These are phyloP conservation scores for Cotesia congregata DNA, from an alignment of 2,888 invertebrate species.

Conservation along the genomic window DNA sequence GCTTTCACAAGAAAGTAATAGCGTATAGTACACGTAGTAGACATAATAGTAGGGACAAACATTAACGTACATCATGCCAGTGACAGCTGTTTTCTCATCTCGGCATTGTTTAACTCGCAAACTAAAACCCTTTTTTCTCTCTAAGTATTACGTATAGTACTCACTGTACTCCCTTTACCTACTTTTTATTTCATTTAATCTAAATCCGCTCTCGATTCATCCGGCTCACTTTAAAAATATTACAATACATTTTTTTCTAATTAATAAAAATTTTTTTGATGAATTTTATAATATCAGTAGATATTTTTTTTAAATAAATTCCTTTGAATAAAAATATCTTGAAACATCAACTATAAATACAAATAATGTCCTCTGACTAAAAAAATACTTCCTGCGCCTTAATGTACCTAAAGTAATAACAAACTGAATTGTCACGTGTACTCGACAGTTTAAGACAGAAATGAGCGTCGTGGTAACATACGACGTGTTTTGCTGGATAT, in stretches of 20 bases:
- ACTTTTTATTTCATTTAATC: background rate
- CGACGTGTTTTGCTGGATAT: background rate
- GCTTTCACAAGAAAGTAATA: background rate
- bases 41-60: background rate
- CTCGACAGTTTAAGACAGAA: background rate
- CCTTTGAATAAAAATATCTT: too few species aligned
- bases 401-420: background rate
- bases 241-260: too few species aligned
- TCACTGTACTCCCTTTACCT: background rate
- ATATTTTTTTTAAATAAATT: too few species aligned
- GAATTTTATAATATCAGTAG: too few species aligned
- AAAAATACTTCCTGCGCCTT: background rate
- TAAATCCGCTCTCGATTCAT: background rate
- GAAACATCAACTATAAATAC: background rate
- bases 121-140: background rate
- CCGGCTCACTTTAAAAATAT: background rate
- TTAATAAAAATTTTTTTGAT: too few species aligned
- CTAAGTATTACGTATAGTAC: too few species aligned
- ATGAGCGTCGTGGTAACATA: background rate
- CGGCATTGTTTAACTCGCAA: background rate
- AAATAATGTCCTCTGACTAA: background rate
- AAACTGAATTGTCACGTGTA: background rate
- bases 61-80: background rate
- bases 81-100: background rate
- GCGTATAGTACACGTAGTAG: background rate